Base-by-base conservation (phyloP, 2,797 vertebrate genomes). In the Acanthopagrus latus region DNA sequence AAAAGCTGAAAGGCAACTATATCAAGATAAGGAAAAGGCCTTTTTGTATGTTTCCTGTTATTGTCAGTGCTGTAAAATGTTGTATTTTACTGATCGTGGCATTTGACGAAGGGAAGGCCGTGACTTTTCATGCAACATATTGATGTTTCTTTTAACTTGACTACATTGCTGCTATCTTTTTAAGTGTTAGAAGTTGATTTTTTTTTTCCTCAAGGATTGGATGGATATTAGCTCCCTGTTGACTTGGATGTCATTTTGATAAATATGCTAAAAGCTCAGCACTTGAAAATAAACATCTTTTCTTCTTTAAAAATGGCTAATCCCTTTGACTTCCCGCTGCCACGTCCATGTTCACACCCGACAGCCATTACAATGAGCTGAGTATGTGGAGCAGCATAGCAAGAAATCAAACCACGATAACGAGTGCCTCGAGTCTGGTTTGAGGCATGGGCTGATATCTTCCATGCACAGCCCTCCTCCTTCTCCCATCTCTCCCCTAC, bases 371-470 rank as follows among this genome's bases (percentile, higher is more conserved):
- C 93, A 92, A 90, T 92, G 86, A 89, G 87, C 77, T 4, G 88
- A 88, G 84, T 80, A 79, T 78, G 89, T 90, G 91, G 86, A 91
- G 90, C 86, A 81, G 89, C 89, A 80, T 84, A 91, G 92, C 92
- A 91, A 92, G 91, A 93, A 93, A 93, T 93, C 93, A 92, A 93
- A 90, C 89, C 89, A 18, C 18, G 89, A 93, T 94, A 93, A 93
- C 89, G 69, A 86, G 78, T 64, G 89, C 92, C 91, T 92, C 3
- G 65, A 92, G 92, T 80, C 84, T 75, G 84, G 88, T 93, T 93
- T 82, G 85, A 92, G 89, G 91, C 89, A 72, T 54, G 69, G 89
- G 88, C 90, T 90, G 89, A 90, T 94, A 94, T 94, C 93, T 93
- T 81, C 83, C 23, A 21, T 69, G 79, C 88, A 71, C 93, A 94